Conservation (phyloP, 2,888 invertebrate genomes). For the Drosophila prostipennis region DNA sequence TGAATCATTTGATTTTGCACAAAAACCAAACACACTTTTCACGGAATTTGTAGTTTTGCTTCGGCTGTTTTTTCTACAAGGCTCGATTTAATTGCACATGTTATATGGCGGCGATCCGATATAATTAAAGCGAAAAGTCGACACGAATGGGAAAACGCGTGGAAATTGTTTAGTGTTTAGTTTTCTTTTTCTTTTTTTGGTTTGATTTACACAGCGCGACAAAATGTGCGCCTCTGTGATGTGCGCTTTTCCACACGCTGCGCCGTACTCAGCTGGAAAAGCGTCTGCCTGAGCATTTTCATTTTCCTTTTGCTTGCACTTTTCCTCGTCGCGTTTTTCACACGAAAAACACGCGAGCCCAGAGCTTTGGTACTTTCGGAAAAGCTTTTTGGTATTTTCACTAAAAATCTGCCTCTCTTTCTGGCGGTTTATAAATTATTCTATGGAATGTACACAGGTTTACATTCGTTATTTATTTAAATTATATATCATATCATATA, state of each 20-base stretch:
- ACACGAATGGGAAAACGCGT: constrained; percentile 34
- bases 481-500: not conserved
- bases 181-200: constrained; percentile 1
- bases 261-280: constrained; percentile 73
- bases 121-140: constrained; percentile 25
- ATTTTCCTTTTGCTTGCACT: constrained; percentile 41
- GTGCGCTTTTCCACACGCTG: constrained; percentile 75
- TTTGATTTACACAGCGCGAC: constrained; percentile 35
- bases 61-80: not conserved
- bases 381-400: constrained; percentile 42
- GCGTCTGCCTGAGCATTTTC: constrained; percentile 52
- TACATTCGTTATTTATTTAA: constrained; percentile 1
- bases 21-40: constrained; percentile 17
- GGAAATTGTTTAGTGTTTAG: constrained; percentile 18
- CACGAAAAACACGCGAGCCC: constrained; percentile 18
- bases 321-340: constrained; percentile 18
- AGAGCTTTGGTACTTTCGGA: constrained; percentile 21
- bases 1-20: constrained; percentile 12
- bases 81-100: constrained; percentile 30
- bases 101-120: constrained; percentile 1
- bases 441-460: constrained; percentile 10
- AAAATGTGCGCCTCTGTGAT: constrained; percentile 48
- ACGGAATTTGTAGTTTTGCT: constrained; percentile 12
- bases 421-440: constrained; percentile 8
- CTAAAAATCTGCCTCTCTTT: constrained; percentile 19